Conservation (phyloP, 2,888 invertebrate genomes). For the Drosophila monieri region DNA sequence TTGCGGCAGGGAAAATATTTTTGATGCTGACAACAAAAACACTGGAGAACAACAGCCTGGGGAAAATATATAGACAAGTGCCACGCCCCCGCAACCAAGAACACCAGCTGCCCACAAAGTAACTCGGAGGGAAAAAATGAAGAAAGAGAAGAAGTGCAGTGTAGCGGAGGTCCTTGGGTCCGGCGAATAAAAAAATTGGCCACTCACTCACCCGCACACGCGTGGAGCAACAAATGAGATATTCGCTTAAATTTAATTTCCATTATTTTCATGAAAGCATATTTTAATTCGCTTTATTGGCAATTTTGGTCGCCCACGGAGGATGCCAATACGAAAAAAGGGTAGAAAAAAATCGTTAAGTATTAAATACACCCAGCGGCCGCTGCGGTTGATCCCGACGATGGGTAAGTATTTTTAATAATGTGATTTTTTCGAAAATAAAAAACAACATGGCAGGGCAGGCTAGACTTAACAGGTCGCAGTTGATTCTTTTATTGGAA, state of each 20-base stretch:
- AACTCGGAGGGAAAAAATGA: conserved; percentile 13
- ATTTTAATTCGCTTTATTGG: conserved; percentile 75
- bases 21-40: conserved; percentile 55
- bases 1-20: conserved; percentile 62
- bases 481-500: conserved; percentile 11
- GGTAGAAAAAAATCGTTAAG: conserved; percentile 13
- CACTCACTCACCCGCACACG: conserved; percentile 9
- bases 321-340: conserved; percentile 20
- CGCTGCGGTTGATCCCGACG: not conserved
- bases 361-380: conserved; percentile 4
- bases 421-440: conserved; percentile 10
- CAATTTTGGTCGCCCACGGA: conserved; percentile 53
- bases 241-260: conserved; percentile 70
- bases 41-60: conserved; percentile 54
- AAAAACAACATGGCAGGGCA: not conserved
- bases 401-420: conserved; percentile 40
- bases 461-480: not conserved
- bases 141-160: conserved; percentile 26
- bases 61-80: conserved; percentile 63
- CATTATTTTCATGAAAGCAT: conserved; percentile 71
- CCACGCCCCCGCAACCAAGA: conserved; percentile 57
- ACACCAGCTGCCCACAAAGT: conserved; percentile 31
- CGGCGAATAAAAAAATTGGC: conserved; percentile 51
- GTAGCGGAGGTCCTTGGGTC: conserved; percentile 27
- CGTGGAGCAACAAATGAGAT: conserved; percentile 8